These are phyloP conservation scores for Seriola aureovittata DNA, from an alignment of 2,113 vertebrate genomes.

Conservation along the genomic window DNA sequence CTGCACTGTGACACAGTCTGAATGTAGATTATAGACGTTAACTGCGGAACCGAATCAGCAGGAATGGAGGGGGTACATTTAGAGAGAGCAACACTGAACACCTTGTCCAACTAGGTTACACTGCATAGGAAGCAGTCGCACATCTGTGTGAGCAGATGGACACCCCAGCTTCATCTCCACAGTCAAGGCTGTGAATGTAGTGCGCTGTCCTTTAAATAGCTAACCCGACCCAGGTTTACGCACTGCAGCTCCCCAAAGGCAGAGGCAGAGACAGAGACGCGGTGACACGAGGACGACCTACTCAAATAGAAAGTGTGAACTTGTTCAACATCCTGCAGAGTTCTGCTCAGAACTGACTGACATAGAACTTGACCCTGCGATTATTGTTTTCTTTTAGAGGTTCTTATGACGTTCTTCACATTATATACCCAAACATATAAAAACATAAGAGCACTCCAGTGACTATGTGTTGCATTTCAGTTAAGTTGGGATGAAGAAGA, in stretches of 20 bases:
- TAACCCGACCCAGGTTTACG: conserved; percentile 52
- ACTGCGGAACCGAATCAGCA: neutral
- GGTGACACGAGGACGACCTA: conserved; percentile 1
- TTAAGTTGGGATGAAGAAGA: neutral
- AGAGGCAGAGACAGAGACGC: conserved; percentile 12
- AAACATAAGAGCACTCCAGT: too few relatives aligned
- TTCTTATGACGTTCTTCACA: neutral
- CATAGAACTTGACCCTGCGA: neutral
- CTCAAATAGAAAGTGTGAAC: conserved; percentile 42
- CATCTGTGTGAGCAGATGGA: conserved; percentile 66
- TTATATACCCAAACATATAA: too few relatives aligned
- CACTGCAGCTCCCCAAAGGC: conserved; percentile 54
- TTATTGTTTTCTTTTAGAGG: neutral
- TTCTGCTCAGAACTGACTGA: conserved; percentile 2
- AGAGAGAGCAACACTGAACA: conserved; percentile 8
- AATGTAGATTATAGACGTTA: neutral
- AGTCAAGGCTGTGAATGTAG: conserved; percentile 54
- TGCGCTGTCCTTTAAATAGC: conserved; percentile 70
- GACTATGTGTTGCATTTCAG: too few relatives aligned
- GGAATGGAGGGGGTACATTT: neutral
- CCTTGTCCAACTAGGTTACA: conserved; percentile 40
- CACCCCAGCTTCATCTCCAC: conserved; percentile 35
- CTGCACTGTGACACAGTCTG: neutral
- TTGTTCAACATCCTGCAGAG: conserved; percentile 12
- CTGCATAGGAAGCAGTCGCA: neutral